phyloP scores from a whole-genome alignment of 2,113 vertebrate species.

The Colistium nudipinnis region DNA sequence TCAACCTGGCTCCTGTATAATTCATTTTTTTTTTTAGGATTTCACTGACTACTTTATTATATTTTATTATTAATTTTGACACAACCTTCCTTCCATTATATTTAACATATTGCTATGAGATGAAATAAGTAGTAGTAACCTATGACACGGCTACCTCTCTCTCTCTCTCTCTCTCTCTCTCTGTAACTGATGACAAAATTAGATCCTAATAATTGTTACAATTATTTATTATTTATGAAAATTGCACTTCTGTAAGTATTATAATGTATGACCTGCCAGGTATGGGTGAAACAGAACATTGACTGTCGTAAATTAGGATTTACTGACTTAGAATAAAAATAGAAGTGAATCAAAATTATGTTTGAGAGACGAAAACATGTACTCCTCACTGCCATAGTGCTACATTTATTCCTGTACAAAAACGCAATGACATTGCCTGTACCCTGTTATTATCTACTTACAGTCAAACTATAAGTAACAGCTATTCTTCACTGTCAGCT shows the following conservation, averaged over 20 bases:
- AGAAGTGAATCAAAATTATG: not conserved
- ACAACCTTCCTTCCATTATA: too few relatives aligned
- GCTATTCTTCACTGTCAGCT: slow-evolving; percentile 13
- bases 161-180: not conserved
- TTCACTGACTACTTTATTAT: too few relatives aligned
- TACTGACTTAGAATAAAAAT: slow-evolving; percentile 10
- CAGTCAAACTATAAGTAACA: slow-evolving; percentile 14
- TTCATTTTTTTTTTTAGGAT: not conserved
- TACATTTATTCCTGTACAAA: slow-evolving; percentile 6
- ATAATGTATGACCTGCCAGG: slow-evolving; percentile 5
- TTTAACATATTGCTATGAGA: not conserved
- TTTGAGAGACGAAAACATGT: not conserved
- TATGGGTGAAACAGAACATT: slow-evolving; percentile 5
- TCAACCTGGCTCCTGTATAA: not conserved
- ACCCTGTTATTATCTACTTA: not conserved
- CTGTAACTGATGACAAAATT: too few relatives aligned
- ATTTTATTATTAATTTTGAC: not conserved
- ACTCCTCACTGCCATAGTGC: not conserved
- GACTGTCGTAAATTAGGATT: not conserved
- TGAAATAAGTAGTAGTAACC: not conserved
- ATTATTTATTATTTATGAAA: not conserved
- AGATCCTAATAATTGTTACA: too few relatives aligned
- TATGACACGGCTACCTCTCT: not conserved
- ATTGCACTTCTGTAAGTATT: too few relatives aligned
- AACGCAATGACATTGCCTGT: not conserved